Conservation (phyloP, 2,888 invertebrate genomes). For the Aleiodes leptofemur region DNA sequence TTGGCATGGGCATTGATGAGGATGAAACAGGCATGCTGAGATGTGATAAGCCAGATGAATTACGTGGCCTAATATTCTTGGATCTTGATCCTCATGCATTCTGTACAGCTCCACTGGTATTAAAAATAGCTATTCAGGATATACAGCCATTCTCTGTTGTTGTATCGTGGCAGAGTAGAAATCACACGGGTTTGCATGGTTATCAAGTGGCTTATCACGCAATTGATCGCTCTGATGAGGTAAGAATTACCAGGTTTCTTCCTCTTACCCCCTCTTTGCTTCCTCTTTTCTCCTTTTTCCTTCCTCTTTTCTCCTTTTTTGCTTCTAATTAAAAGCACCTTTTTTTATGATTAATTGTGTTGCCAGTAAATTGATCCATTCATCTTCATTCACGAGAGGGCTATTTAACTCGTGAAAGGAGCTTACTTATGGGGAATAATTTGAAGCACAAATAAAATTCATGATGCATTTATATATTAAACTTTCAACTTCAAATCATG, state of each 20-base stretch:
- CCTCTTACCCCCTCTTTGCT: not conserved
- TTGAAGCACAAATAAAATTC: too few relatives aligned
- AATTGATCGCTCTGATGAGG: constrained; percentile 79
- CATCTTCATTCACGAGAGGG: too few relatives aligned
- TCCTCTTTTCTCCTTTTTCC: too few relatives aligned
- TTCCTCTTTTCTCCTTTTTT: too few relatives aligned
- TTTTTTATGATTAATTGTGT: too few relatives aligned
- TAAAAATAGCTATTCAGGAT: constrained; percentile 91
- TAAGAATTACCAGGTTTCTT: constrained; percentile 65
- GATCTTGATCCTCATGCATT: constrained; percentile 88
- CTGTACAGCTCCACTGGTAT: constrained; percentile 89
- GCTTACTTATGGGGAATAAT: too few relatives aligned
- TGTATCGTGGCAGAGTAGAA: constrained; percentile 93
- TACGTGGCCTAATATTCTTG: constrained; percentile 85
- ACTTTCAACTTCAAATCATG: too few relatives aligned
- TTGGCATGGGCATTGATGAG: constrained; percentile 65
- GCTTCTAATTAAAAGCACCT: not conserved
- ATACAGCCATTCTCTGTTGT: constrained; percentile 91
- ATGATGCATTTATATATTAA: too few relatives aligned
- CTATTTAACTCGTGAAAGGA: too few relatives aligned
- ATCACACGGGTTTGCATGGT: constrained; percentile 90
- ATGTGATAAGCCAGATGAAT: constrained; percentile 90
- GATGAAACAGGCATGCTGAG: constrained; percentile 77
- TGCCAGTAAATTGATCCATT: too few relatives aligned
- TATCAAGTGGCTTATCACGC: constrained; percentile 92